Percentiles rank a stretch among this genome's conserved stretches.
These are phyloP conservation scores for Drosophila ercepeae DNA, from an alignment of 1,140 invertebrate species.

Conservation along the genomic window DNA sequence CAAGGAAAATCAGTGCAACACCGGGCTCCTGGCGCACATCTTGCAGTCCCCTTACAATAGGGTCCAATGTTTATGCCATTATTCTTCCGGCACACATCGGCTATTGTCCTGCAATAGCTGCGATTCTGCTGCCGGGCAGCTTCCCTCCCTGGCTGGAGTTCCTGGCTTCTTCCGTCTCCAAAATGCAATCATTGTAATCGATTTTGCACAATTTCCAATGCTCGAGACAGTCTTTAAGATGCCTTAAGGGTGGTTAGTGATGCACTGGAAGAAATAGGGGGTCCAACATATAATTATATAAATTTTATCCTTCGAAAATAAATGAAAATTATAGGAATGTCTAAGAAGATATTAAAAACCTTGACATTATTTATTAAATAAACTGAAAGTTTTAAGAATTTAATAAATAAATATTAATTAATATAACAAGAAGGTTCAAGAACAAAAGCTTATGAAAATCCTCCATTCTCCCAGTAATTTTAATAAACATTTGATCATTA, in stretches of 20 bases:
- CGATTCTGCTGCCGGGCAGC: conserved; percentile 36
- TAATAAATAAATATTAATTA: too few species aligned
- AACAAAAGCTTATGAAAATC: too few species aligned
- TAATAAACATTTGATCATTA: too few species aligned
- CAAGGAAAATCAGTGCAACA: conserved; percentile 71
- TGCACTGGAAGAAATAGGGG: conserved; percentile 4
- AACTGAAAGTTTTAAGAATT: too few species aligned
- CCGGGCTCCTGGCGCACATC: conserved; percentile 66
- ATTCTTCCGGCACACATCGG: conserved; percentile 73
- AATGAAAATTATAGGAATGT: too few species aligned
- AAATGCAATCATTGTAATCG: conserved; percentile 81
- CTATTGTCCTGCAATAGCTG: conserved; percentile 54
- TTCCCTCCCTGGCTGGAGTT: conserved; percentile 28
- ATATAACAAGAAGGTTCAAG: too few species aligned
- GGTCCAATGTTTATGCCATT: conserved; percentile 74
- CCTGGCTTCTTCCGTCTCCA: conserved; percentile 74
- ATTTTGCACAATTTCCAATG: conserved; percentile 82
- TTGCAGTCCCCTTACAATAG: conserved; percentile 49
- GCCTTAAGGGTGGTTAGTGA: conserved; percentile 59
- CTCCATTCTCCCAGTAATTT: too few species aligned
- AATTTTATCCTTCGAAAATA: too few species aligned
- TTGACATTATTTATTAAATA: too few species aligned
- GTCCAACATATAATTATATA: background rate
- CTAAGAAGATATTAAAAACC: too few species aligned
- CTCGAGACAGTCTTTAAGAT: conserved; percentile 59